A percentile compares a stretch with the other conserved stretches of the same genome.
Conservation (phyloP, 2,888 invertebrate species). For the Ochropleura plecta region DNA sequence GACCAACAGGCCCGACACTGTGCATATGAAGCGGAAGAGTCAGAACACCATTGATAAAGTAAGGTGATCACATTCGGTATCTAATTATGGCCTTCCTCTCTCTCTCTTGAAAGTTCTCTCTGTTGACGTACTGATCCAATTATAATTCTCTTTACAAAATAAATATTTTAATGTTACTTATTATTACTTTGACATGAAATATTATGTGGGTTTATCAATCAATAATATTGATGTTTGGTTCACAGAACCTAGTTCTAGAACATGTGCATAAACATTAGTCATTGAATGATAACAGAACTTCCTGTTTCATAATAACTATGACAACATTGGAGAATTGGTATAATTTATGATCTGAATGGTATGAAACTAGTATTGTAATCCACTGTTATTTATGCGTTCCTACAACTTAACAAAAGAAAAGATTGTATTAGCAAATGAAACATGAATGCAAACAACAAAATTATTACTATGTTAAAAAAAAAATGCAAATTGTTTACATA, state of each 20-base stretch:
- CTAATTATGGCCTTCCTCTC: background rate
- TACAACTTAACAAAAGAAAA: background rate
- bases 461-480: background rate
- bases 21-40: background rate
- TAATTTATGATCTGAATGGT: background rate
- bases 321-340: conserved; percentile 9
- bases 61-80: background rate
- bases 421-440: background rate
- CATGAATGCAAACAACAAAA: background rate
- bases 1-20: no score
- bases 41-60: background rate
- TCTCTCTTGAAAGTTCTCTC: background rate
- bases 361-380: background rate
- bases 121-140: background rate
- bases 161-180: no score
- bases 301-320: conserved; percentile 39
- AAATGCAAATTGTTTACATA: background rate
- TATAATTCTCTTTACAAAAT: background rate
- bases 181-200: conserved; percentile 1
- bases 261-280: conserved; percentile 39
- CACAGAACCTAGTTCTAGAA: conserved; percentile 31
- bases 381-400: background rate
- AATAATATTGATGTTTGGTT: conserved; percentile 19
- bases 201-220: background rate
- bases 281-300: conserved; percentile 42